Percentiles rank a stretch among this genome's conserved stretches.
These are phyloP conservation scores for Lymantria dispar DNA, from an alignment of 2,888 invertebrate species.

Conservation along the genomic window DNA sequence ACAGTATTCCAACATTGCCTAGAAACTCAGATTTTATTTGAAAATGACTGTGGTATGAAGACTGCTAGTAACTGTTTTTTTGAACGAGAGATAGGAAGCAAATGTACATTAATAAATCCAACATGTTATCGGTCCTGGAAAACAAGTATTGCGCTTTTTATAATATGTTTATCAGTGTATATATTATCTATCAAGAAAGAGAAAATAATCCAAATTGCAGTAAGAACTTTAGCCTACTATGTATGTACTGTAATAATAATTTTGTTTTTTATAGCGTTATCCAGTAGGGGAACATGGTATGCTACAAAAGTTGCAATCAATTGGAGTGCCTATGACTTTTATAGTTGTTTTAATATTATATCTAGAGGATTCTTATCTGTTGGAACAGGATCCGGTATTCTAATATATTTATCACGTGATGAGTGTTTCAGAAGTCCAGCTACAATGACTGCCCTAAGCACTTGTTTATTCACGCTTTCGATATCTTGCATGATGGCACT, in stretches of 20 bases:
- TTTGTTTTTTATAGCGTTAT: slow-evolving; percentile 58
- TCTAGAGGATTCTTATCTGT: slow-evolving; percentile 49
- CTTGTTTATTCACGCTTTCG: slow-evolving; percentile 49
- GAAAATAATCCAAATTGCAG: slow-evolving; percentile 45
- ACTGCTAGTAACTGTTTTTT: slow-evolving; percentile 67
- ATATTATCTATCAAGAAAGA: slow-evolving; percentile 56
- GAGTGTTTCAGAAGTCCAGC: slow-evolving; percentile 67
- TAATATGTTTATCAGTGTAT: slow-evolving; percentile 45
- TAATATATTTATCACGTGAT: slow-evolving; percentile 54
- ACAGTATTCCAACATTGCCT: slow-evolving; percentile 69
- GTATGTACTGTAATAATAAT: slow-evolving; percentile 44
- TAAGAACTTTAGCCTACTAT: slow-evolving; percentile 47
- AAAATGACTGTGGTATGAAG: slow-evolving; percentile 65
- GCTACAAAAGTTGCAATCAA: slow-evolving; percentile 43
- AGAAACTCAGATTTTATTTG: slow-evolving; percentile 57
- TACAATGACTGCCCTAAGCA: slow-evolving; percentile 62
- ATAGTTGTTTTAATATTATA: slow-evolving; percentile 38
- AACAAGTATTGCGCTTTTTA: slow-evolving; percentile 36
- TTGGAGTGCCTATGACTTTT: slow-evolving; percentile 39
- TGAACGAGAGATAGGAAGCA: slow-evolving; percentile 58
- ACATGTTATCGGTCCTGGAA: slow-evolving; percentile 55
- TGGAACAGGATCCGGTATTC: slow-evolving; percentile 61
- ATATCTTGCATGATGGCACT: slow-evolving; percentile 47
- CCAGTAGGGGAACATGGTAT: slow-evolving; percentile 65
- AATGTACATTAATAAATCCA: slow-evolving; percentile 39